A percentile compares a stretch with the other conserved stretches of the same genome.
These are phyloP conservation scores for Lagria hirta DNA, from an alignment of 2,888 invertebrate species.

Conservation along the genomic window DNA sequence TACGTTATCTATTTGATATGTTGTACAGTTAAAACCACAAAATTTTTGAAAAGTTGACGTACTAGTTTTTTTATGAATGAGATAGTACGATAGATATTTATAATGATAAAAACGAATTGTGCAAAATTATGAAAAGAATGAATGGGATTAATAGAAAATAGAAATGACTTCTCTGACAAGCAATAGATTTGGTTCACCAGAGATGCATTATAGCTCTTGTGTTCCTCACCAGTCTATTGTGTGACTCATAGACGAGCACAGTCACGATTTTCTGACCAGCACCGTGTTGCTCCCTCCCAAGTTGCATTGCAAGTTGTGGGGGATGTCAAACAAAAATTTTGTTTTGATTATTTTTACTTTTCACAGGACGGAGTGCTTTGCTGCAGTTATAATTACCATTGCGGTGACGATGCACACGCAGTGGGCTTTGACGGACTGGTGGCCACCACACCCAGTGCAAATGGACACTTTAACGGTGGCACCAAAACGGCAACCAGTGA, in stretches of 20 bases:
- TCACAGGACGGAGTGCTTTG: constrained; percentile 55
- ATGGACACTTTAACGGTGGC: constrained; percentile 28
- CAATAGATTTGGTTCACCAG: constrained; percentile 7
- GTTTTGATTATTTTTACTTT: constrained; percentile 25
- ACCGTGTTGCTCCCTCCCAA: constrained; percentile 20
- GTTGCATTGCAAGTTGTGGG: constrained; percentile 20
- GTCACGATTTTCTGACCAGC: constrained; percentile 24
- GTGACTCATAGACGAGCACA: constrained; percentile 25
- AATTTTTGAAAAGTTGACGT: no score
- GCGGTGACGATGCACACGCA: constrained; percentile 51
- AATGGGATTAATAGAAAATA: neutral
- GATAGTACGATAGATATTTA: no score
- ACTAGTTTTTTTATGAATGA: no score
- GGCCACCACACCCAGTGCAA: constrained; percentile 40
- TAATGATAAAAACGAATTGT: no score
- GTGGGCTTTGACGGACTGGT: constrained; percentile 53
- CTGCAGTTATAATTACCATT: constrained; percentile 56
- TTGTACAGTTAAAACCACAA: no score
- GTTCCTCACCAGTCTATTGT: constrained; percentile 19
- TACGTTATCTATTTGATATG: no score
- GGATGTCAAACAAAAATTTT: constrained; percentile 11
- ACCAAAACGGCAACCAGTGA: constrained; percentile 35
- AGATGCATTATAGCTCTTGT: neutral
- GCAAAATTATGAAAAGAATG: no score
- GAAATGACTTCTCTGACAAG: no score